A percentile compares a stretch with the other conserved stretches of the same genome.
These are phyloP conservation scores for Ursus arctos DNA, from an alignment of 2,113 vertebrate genomes.

Conservation along the genomic window DNA sequence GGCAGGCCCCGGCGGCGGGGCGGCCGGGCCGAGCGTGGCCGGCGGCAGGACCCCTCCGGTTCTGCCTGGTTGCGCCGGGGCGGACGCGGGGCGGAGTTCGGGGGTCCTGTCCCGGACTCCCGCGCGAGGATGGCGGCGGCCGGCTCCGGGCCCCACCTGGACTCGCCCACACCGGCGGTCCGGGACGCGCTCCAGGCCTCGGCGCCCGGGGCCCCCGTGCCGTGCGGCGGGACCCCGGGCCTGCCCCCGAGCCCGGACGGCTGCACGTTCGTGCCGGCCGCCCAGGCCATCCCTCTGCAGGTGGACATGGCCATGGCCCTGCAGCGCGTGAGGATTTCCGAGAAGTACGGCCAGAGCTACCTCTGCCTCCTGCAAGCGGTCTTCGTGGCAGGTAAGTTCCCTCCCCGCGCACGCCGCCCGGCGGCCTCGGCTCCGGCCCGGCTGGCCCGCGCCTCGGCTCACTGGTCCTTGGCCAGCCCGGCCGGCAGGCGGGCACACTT, in stretches of 20 bases:
- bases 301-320: slow-evolving; percentile 79
- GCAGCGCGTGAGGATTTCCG: slow-evolving; percentile 82
- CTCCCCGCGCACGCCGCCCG: neutral
- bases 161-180: rapidly evolving
- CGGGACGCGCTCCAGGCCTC: neutral
- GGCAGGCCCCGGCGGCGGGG: neutral
- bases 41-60: neutral
- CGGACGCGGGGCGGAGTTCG: neutral
- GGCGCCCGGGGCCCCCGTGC: neutral
- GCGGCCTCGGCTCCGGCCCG: neutral
- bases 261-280: neutral
- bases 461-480: neutral
- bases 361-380: slow-evolving; percentile 91
- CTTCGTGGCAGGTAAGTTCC: slow-evolving; percentile 90
- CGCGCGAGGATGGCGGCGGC: neutral
- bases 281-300: slow-evolving; percentile 30
- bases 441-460: no score
- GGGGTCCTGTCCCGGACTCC: neutral
- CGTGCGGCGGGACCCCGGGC: neutral
- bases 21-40: neutral
- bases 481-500: neutral
- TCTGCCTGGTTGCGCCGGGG: neutral
- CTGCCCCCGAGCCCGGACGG: neutral
- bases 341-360: slow-evolving; percentile 91
- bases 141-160: neutral